phyloP scores from a whole-genome alignment of 64 coral and sea anemone genomes.

The Pocillopora verrucosa region DNA sequence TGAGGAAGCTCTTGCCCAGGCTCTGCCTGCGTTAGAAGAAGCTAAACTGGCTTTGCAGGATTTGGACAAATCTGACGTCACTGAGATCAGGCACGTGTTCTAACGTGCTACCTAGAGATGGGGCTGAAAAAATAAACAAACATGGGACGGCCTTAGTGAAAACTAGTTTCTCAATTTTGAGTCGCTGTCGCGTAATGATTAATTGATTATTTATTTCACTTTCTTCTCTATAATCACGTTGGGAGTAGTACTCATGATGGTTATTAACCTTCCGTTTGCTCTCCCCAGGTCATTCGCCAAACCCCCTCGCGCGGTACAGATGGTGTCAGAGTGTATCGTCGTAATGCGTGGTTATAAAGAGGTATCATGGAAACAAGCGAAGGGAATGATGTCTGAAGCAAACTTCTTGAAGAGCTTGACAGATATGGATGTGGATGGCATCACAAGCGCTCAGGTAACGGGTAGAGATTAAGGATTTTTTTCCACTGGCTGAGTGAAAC shows the following conservation, averaged over 20 bases:
- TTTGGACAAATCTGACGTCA: conserved; percentile 97
- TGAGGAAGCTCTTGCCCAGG: conserved; percentile 83
- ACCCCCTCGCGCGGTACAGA: conserved; percentile 93
- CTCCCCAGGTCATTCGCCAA: conserved; percentile 90
- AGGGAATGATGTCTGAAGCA: conserved; percentile 99
- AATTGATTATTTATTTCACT: too few species aligned
- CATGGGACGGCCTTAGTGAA: too few species aligned
- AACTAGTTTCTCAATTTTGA: too few species aligned
- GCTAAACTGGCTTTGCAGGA: conserved; percentile 95
- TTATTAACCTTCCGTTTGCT: neutral
- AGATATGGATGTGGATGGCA: conserved; percentile 97
- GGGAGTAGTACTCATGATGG: neutral
- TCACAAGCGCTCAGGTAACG: conserved; percentile 67
- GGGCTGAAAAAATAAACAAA: too few species aligned
- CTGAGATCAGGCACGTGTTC: conserved; percentile 78
- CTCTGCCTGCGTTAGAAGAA: conserved; percentile 93
- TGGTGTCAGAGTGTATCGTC: conserved; percentile 98
- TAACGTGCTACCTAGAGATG: neutral
- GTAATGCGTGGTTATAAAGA: conserved; percentile 93
- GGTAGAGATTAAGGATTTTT: too few species aligned
- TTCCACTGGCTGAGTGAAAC: neutral
- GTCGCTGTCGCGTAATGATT: too few species aligned
- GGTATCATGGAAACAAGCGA: conserved; percentile 89
- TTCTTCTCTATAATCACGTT: too few species aligned
- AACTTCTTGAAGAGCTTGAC: conserved; percentile 95